Conservation (phyloP, 2,113 vertebrate species). For the Stegastes partitus region DNA sequence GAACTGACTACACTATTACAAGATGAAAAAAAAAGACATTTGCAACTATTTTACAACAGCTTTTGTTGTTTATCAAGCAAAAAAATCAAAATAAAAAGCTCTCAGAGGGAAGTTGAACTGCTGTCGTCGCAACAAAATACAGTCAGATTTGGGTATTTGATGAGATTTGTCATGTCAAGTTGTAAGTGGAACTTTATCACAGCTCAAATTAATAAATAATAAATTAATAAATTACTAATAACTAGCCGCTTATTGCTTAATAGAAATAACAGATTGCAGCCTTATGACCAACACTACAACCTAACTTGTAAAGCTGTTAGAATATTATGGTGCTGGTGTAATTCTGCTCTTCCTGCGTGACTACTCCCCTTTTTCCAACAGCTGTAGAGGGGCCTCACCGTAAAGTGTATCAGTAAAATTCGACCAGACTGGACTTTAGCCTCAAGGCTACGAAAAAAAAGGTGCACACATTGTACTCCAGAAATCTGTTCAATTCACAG, state of each 20-base stretch:
- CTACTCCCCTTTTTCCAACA: neutral
- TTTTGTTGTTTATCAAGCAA: too few relatives aligned
- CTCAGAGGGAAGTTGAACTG: too few relatives aligned
- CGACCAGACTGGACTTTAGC: neutral
- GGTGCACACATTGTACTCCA: neutral
- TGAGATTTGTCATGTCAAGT: too few relatives aligned
- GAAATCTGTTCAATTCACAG: slow-evolving; percentile 27
- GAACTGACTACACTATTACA: too few relatives aligned
- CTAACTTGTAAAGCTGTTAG: neutral
- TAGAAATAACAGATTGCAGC: neutral
- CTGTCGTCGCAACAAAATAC: too few relatives aligned
- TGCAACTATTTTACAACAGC: too few relatives aligned
- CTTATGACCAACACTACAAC: neutral
- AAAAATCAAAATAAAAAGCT: too few relatives aligned
- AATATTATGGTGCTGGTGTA: neutral
- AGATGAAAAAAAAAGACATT: too few relatives aligned
- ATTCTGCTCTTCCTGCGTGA: neutral
- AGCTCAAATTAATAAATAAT: neutral
- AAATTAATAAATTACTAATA: neutral
- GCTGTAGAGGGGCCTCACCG: neutral
- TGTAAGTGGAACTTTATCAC: too few relatives aligned
- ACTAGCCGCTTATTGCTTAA: neutral
- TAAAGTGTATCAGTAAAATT: neutral
- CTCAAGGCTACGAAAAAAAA: neutral
- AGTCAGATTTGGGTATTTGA: too few relatives aligned